Evolutionary conservation across 2,888 invertebrate species (phyloP).

Genomic region (Philhelius pedissequus): DNA sequence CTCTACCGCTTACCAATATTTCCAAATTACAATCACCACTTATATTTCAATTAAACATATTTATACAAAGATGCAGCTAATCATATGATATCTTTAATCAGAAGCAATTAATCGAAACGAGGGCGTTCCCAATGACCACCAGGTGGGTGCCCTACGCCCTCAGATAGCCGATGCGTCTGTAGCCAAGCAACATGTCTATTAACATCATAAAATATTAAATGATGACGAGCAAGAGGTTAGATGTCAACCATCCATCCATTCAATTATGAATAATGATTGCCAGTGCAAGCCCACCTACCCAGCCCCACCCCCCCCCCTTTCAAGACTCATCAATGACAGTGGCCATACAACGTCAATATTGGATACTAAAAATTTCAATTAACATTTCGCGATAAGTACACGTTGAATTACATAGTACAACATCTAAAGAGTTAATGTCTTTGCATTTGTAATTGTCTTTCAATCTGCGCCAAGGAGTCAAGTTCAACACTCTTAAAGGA

Average conservation of each 20-base stretch:
- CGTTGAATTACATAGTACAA: not conserved
- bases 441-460: not conserved
- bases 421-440: not conserved
- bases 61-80: not conserved
- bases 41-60: not conserved
- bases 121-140: conserved; percentile 2
- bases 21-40: not conserved
- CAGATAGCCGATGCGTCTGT: not conserved
- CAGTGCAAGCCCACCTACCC: conserved; percentile 20
- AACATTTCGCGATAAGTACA: conserved; percentile 11
- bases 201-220: conserved; percentile 24
- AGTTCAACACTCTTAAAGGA: conserved; percentile 48
- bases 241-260: conserved; percentile 51
- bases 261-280: conserved; percentile 42
- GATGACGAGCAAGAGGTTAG: conserved; percentile 43
- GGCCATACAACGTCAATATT: not conserved
- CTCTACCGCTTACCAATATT: not conserved
- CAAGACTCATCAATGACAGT: too few relatives aligned
- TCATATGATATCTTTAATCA: conserved; percentile 10
- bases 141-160: conserved; percentile 42
- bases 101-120: conserved; percentile 20
- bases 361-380: conserved; percentile 14
- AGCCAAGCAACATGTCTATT: not conserved
- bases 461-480: conserved; percentile 29
- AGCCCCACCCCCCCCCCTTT: not conserved